Percentiles rank a stretch among this genome's conserved stretches.
These are phyloP conservation scores for Hipparchia sbordonii DNA, from an alignment of 2,888 invertebrate genomes.

Conservation along the genomic window DNA sequence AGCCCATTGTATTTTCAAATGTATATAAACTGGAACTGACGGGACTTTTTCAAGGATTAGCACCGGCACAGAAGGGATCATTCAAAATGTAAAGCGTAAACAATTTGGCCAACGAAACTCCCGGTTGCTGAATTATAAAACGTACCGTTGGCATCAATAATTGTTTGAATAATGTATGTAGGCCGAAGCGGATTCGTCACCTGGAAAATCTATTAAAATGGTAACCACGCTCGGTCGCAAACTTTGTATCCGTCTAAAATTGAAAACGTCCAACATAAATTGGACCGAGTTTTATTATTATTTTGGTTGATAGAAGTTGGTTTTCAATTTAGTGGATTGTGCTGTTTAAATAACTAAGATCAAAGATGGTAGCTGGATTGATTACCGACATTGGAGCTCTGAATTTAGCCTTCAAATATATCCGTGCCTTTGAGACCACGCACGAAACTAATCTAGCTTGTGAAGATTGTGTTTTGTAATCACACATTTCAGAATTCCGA, in stretches of 20 bases:
- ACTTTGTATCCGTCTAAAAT: constrained; percentile 2
- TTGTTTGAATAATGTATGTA: constrained; percentile 7
- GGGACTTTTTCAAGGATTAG: neutral
- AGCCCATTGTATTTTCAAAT: neutral
- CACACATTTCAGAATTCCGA: neutral
- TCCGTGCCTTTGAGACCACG: too few relatives aligned
- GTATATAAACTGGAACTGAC: neutral
- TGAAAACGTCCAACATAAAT: neutral
- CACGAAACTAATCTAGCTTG: too few relatives aligned
- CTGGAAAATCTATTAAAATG: constrained; percentile 4
- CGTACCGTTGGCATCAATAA: neutral
- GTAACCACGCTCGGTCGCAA: neutral
- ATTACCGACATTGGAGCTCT: too few relatives aligned
- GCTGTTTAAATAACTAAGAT: too few relatives aligned
- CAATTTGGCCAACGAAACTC: neutral
- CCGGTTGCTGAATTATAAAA: neutral
- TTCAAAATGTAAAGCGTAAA: neutral
- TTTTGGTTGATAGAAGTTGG: too few relatives aligned
- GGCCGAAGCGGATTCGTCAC: neutral
- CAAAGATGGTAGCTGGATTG: too few relatives aligned
- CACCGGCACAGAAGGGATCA: neutral
- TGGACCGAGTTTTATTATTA: too few relatives aligned
- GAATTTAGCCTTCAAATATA: too few relatives aligned
- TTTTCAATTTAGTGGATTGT: too few relatives aligned
- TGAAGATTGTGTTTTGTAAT: neutral